Evolutionary conservation across 2,888 invertebrate genomes (phyloP).

Genomic region (Myathropa florea): DNA sequence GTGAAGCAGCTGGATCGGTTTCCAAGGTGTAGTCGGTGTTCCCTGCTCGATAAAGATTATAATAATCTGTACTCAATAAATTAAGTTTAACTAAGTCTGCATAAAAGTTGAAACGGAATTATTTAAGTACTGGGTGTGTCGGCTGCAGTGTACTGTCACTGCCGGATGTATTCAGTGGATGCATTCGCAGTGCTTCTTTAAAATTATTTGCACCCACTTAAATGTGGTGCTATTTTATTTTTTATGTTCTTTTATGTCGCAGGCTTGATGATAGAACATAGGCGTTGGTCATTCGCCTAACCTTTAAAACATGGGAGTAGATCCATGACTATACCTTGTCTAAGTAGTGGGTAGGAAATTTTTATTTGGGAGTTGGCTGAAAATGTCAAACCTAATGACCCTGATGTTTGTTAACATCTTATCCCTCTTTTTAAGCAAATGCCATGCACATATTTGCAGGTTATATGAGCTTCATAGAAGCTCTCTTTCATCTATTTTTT

Average conservation of each 20-base stretch:
- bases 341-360: background rate
- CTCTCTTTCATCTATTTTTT: too few relatives aligned
- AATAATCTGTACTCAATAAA: conserved; percentile 10
- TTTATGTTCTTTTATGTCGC: background rate
- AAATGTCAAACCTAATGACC: too few relatives aligned
- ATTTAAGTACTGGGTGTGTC: conserved; percentile 44
- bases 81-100: conserved; percentile 12
- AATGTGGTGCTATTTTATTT: background rate
- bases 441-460: too few relatives aligned
- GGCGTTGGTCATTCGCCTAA: background rate
- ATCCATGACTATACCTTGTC: background rate
- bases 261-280: background rate
- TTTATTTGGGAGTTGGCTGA: background rate
- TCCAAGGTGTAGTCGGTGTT: background rate
- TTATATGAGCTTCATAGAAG: too few relatives aligned
- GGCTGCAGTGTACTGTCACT: background rate
- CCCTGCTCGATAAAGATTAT: background rate
- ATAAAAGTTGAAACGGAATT: conserved; percentile 13
- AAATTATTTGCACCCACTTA: background rate
- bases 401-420: too few relatives aligned
- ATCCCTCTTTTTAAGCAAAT: too few relatives aligned
- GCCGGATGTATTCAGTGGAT: conserved; percentile 6
- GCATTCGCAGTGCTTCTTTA: background rate
- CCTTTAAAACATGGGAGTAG: background rate
- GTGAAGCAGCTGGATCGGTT: background rate